A percentile compares a stretch with the other conserved stretches of the same genome.
Conservation (phyloP, 1,140 invertebrate species). For the Drosophila dunni region DNA sequence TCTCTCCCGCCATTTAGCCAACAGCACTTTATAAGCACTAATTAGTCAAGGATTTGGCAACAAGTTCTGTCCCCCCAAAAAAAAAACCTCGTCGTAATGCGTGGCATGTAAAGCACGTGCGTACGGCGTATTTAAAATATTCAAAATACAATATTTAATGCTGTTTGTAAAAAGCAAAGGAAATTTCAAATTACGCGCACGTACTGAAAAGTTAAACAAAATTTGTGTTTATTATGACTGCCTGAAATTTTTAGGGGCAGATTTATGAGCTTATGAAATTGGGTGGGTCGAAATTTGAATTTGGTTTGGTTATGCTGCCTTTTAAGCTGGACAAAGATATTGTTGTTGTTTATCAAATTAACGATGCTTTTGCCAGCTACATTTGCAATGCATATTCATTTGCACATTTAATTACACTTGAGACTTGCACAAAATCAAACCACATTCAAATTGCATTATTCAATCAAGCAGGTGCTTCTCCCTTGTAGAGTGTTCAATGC, state of each 20-base stretch:
- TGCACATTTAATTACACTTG: conserved; percentile 72
- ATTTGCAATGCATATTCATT: conserved; percentile 41
- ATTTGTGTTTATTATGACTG: conserved; percentile 23
- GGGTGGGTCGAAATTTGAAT: not conserved
- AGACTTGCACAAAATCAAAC: conserved; percentile 71
- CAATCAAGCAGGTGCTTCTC: conserved; percentile 50
- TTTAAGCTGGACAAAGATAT: conserved; percentile 19
- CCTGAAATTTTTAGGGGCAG: not conserved
- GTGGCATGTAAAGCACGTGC: conserved; percentile 51
- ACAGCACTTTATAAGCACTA: conserved; percentile 42
- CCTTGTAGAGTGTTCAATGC: conserved; percentile 5
- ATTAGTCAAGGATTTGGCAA: conserved; percentile 72
- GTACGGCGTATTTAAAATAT: conserved; percentile 51
- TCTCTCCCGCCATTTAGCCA: not conserved
- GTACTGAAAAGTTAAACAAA: conserved; percentile 48
- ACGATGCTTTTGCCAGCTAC: conserved; percentile 36
- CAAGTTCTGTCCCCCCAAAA: conserved; percentile 16
- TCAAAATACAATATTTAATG: conserved; percentile 40
- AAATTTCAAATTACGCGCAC: conserved; percentile 58
- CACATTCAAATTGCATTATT: conserved; percentile 77
- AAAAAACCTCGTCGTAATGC: conserved; percentile 4
- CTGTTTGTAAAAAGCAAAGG: conserved; percentile 22
- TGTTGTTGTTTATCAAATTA: conserved; percentile 54
- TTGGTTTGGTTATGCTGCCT: not conserved
- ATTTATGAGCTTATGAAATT: conserved; percentile 25